Percentiles rank a stretch among this genome's conserved stretches.
These are phyloP conservation scores for Centroberyx gerrardi DNA, from an alignment of 2,797 vertebrate species.

Conservation along the genomic window DNA sequence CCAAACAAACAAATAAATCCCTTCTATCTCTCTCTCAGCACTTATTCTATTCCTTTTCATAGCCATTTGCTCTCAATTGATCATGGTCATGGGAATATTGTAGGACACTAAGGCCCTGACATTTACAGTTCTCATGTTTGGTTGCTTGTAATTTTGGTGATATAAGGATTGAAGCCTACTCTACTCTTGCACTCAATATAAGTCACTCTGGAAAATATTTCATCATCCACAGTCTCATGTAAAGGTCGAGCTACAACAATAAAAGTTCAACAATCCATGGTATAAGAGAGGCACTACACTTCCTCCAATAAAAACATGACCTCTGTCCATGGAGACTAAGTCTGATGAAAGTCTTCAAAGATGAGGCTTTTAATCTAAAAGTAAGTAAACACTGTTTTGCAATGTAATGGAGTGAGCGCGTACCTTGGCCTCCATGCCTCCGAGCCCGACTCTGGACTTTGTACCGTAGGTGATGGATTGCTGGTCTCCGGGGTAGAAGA, in stretches of 20 bases:
- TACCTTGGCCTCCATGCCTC: conserved; percentile 99
- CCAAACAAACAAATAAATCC: too few relatives aligned
- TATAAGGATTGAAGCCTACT: too few relatives aligned
- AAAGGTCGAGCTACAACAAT: background rate
- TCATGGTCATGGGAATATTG: too few relatives aligned
- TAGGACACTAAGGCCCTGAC: too few relatives aligned
- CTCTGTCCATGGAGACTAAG: background rate
- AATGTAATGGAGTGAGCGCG: conserved; percentile 4
- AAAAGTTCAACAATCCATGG: background rate
- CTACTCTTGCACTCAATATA: too few relatives aligned
- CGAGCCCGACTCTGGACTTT: conserved; percentile 97
- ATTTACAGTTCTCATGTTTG: too few relatives aligned
- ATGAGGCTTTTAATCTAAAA: conserved; percentile 5
- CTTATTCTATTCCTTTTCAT: too few relatives aligned
- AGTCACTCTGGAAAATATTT: too few relatives aligned
- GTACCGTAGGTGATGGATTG: conserved; percentile 98
- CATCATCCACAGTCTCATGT: too few relatives aligned
- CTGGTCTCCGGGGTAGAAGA: conserved; percentile 98
- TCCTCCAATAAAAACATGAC: background rate
- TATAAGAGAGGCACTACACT: background rate
- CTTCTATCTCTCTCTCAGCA: too few relatives aligned
- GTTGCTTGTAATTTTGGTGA: too few relatives aligned
- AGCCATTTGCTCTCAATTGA: too few relatives aligned
- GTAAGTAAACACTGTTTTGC: background rate
- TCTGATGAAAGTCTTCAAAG: background rate